These are phyloP conservation scores for Camponotus pennsylvanicus DNA, from an alignment of 1,140 invertebrate species.

Conservation along the genomic window DNA sequence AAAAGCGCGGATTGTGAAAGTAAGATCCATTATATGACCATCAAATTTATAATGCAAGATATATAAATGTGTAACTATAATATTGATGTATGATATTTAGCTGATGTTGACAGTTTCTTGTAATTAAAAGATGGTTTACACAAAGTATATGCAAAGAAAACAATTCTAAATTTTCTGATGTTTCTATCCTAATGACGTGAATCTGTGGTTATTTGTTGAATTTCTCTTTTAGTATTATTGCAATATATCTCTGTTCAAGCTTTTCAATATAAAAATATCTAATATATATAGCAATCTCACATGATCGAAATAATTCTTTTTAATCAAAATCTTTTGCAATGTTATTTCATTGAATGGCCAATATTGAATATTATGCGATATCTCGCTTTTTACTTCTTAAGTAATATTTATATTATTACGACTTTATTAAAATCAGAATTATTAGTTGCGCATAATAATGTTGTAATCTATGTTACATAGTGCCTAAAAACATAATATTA, in stretches of 20 bases:
- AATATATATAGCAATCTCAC: conserved; percentile 8
- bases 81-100: conserved; percentile 37
- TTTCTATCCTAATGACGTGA: conserved; percentile 35
- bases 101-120: conserved; percentile 38
- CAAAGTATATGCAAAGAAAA: conserved; percentile 22
- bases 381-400: conserved; percentile 39
- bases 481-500: conserved; percentile 26
- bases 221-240: conserved; percentile 30
- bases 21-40: conserved; percentile 27
- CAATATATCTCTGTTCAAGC: conserved; percentile 31
- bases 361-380: conserved; percentile 27
- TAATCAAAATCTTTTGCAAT: conserved; percentile 39
- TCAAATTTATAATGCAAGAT: conserved; percentile 48
- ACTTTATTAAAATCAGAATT: conserved; percentile 38
- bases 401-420: conserved; percentile 43
- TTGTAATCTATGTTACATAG: conserved; percentile 28
- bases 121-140: conserved; percentile 53
- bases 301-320: conserved; percentile 42
- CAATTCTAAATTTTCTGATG: conserved; percentile 26
- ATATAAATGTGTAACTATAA: conserved; percentile 32
- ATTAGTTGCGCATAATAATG: conserved; percentile 29
- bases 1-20: conserved; percentile 43
- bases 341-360: conserved; percentile 22
- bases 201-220: conserved; percentile 42
- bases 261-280: conserved; percentile 57